Base-by-base conservation (phyloP, 2,888 invertebrate genomes). In the Drosophila anceps region DNA sequence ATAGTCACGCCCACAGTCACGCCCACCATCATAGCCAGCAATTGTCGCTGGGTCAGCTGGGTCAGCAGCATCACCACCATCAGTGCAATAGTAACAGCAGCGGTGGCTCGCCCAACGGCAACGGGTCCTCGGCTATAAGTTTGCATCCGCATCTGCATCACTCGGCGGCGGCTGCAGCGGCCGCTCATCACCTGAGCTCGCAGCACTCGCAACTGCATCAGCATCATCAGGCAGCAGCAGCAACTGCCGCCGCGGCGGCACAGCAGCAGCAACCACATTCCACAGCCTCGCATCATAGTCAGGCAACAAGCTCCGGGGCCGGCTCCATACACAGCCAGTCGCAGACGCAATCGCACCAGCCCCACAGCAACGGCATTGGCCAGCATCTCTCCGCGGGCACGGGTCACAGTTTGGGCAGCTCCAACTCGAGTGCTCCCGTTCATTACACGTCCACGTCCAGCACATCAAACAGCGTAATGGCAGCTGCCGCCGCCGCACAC, bases 401-500 rank as follows among this genome's bases (percentile, higher is more conserved):
- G 13, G 76, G 71, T 29, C 88, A 88, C 57, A 77, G 82, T 50
- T 39, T 70, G 0, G 68, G 48, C 44, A 50, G 77, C 39, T 57
- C 80, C 66, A 69, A 57, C 20, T 75, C 78, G 29, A 41, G 67
- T 58, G 60, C 90, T 71, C 73, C 93, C 35, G 78, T 65, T 41
- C 83, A 81, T 50, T 83, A 81, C 68, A 61, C 81, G 72, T 77
- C 88, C 79, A 77, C 91, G 69, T 88, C 91, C 76, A 84, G 88
- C 81, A 60, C 88, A 62, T 76, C 91, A 37, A 80, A 83, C 82
- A 77, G 87, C 85, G 88, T 91, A 60, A 87, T 92, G 91, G 90
- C 92, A 41, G 91, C 91, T 60, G 91, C 91, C 59, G 91, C 92
- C 18, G 89, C 92, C 18, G 91, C 91, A 27, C 92, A 92, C 72